A percentile compares a stretch with the other conserved stretches of the same genome.
Evolutionary conservation across 1,140 invertebrate species (phyloP).

Genomic region (fruit fly (Drosophila melanogaster)): DNA sequence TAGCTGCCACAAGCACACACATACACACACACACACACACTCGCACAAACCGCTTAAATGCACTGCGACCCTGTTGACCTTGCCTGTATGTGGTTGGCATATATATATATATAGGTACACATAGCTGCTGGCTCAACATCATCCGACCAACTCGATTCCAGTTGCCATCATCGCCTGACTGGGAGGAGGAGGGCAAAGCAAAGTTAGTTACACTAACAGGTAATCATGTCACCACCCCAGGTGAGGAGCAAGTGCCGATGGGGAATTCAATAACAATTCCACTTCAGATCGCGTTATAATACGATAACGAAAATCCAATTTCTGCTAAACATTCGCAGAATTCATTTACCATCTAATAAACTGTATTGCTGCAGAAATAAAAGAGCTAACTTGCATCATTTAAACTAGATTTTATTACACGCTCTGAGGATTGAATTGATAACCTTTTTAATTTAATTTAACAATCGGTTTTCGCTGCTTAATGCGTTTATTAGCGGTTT

Average conservation of each 20-base stretch:
- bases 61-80: slow-evolving; percentile 68
- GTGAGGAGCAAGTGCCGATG: slow-evolving; percentile 8
- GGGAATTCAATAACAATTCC: slow-evolving; percentile 39
- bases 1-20: slow-evolving; percentile 24
- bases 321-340: slow-evolving; percentile 12
- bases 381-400: slow-evolving; percentile 5
- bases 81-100: slow-evolving; percentile 15
- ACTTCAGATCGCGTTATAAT: slow-evolving; percentile 9
- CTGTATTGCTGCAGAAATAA: slow-evolving; percentile 8
- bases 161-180: slow-evolving; percentile 8
- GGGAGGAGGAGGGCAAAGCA: slow-evolving; percentile 1
- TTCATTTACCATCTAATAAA: slow-evolving; percentile 17
- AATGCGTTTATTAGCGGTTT: background rate
- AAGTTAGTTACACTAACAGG: slow-evolving; percentile 42
- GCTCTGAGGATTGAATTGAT: background rate
- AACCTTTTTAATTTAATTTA: background rate
- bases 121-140: slow-evolving; percentile 20
- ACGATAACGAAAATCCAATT: slow-evolving; percentile 17
- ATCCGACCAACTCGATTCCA: slow-evolving; percentile 24
- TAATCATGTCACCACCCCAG: slow-evolving; percentile 44
- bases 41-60: slow-evolving; percentile 56
- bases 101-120: background rate
- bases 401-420: slow-evolving; percentile 2
- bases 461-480: too few relatives aligned
- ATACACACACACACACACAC: background rate